These are phyloP conservation scores for Bombus picipes DNA, from an alignment of 1,140 invertebrate genomes.

Conservation along the genomic window DNA sequence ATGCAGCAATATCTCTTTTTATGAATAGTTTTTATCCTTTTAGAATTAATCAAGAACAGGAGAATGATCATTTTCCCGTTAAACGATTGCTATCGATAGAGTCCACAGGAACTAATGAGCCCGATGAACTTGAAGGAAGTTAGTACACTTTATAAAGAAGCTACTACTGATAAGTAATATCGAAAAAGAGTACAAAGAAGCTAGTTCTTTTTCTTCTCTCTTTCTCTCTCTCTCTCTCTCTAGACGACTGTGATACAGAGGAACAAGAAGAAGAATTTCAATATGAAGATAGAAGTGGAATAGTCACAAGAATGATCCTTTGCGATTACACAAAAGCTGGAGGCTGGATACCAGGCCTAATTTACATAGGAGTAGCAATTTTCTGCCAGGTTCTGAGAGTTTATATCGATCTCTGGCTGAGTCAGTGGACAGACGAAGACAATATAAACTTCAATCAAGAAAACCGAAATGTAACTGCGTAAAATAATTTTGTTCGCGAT, in stretches of 20 bases:
- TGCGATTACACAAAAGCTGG: constrained; percentile 86
- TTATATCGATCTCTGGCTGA: constrained; percentile 86
- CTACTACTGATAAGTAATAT: background rate
- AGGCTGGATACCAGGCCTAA: constrained; percentile 82
- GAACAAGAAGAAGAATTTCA: background rate
- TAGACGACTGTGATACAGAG: background rate
- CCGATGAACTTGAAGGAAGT: constrained; percentile 80
- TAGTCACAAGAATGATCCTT: constrained; percentile 84
- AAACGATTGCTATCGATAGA: constrained; percentile 77
- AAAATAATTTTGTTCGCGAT: background rate
- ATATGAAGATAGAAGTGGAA: constrained; percentile 51
- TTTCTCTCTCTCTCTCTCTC: background rate
- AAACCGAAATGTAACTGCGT: constrained; percentile 26
- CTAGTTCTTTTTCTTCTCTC: background rate
- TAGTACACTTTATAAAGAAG: constrained; percentile 32
- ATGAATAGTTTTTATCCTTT: background rate
- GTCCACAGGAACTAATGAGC: constrained; percentile 79
- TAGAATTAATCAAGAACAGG: constrained; percentile 49
- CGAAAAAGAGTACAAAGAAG: too few relatives aligned
- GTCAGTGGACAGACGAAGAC: constrained; percentile 83
- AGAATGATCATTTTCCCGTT: constrained; percentile 60
- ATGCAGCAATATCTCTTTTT: background rate
- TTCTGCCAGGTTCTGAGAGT: constrained; percentile 85
- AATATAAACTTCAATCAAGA: background rate
- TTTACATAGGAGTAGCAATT: constrained; percentile 84